Evolutionary conservation across 2,113 vertebrate genomes (phyloP).

Genomic region (Cheilinus undulatus): DNA sequence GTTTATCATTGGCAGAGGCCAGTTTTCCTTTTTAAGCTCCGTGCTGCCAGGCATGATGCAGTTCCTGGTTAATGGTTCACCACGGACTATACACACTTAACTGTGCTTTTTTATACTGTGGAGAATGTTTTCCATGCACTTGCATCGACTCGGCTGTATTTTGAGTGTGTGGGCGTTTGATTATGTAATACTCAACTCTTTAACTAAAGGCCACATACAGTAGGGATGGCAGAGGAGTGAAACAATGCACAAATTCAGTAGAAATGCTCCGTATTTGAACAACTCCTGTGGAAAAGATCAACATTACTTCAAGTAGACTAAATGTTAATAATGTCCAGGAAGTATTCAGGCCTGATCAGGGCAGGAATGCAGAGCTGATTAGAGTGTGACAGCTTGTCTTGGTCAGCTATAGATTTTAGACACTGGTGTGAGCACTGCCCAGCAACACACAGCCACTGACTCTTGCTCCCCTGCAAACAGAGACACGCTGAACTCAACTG

Average conservation of each 20-base stretch:
- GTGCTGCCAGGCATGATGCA: constrained; percentile 7
- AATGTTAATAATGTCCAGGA: constrained; percentile 48
- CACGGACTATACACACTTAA: constrained; percentile 28
- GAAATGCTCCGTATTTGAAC: neutral
- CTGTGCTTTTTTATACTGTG: neutral
- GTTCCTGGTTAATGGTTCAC: constrained; percentile 76
- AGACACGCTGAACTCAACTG: constrained; percentile 2
- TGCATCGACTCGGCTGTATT: constrained; percentile 1
- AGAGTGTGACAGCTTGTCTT: constrained; percentile 70
- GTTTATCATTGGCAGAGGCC: constrained; percentile 52
- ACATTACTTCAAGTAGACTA: constrained; percentile 7
- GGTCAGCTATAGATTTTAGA: constrained; percentile 64
- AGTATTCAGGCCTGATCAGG: constrained; percentile 60
- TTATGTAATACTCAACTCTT: neutral
- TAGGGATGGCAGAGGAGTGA: neutral
- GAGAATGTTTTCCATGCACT: constrained; percentile 19
- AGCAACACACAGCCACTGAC: constrained; percentile 54
- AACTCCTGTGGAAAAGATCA: neutral
- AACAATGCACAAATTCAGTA: neutral
- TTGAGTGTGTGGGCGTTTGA: neutral
- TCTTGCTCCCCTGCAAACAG: constrained; percentile 7
- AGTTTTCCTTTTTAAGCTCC: constrained; percentile 20
- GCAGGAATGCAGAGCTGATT: constrained; percentile 72
- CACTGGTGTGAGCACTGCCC: constrained; percentile 58
- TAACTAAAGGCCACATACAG: neutral